Conservation (phyloP, 2,888 invertebrate species). For the Spisula solida region DNA sequence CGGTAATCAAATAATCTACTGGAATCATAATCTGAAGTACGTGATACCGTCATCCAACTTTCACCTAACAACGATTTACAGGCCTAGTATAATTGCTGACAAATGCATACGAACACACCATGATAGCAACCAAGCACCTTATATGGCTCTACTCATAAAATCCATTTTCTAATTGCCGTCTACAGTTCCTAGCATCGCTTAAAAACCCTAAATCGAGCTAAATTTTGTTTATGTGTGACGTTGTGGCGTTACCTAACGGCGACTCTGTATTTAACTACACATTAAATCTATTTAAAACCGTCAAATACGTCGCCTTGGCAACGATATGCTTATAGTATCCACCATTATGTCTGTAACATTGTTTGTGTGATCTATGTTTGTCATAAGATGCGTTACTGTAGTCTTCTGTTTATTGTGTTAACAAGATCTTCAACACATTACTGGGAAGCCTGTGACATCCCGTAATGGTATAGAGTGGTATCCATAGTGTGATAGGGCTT, state of each 20-base stretch:
- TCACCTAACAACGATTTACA: no score
- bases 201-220: neutral
- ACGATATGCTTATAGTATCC: neutral
- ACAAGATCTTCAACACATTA: no score
- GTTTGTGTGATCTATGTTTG: no score
- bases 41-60: no score
- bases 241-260: neutral
- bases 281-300: neutral
- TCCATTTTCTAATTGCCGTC: slow-evolving; percentile 3
- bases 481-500: no score
- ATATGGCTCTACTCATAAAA: neutral
- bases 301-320: neutral
- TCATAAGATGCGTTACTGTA: no score
- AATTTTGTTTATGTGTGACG: neutral
- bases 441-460: no score
- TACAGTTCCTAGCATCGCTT: neutral
- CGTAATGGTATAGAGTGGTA: no score
- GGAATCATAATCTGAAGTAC: no score
- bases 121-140: neutral
- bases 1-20: no score
- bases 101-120: neutral
- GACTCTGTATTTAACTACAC: no score
- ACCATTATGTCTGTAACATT: neutral
- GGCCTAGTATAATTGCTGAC: neutral
- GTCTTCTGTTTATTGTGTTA: no score